These are phyloP conservation scores for Agrotis clavis DNA, from an alignment of 2,888 invertebrate genomes.

Conservation along the genomic window DNA sequence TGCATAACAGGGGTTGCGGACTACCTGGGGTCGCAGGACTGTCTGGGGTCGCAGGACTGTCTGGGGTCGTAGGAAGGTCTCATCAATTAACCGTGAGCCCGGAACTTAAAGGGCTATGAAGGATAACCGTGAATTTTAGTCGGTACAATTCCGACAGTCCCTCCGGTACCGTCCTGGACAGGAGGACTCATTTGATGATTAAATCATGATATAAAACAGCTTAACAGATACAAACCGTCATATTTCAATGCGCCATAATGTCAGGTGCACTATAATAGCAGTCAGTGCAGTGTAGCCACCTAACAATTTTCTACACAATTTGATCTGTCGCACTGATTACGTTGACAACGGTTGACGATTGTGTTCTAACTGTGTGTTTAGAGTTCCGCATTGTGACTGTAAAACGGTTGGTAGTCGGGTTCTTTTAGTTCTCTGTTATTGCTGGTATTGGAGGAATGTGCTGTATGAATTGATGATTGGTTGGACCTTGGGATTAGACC, in stretches of 20 bases:
- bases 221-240: slow-evolving; percentile 41
- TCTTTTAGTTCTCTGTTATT: slow-evolving; percentile 24
- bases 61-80: no score
- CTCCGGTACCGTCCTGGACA: no score
- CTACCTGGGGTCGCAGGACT: no score
- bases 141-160: no score
- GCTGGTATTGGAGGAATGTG: slow-evolving; percentile 37
- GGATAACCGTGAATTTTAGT: no score
- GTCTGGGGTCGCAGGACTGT: no score
- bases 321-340: slow-evolving; percentile 72
- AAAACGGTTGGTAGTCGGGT: slow-evolving; percentile 46
- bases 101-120: no score
- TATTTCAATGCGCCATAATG: slow-evolving; percentile 77
- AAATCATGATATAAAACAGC: no score
- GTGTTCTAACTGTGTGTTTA: slow-evolving; percentile 63
- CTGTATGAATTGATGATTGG: slow-evolving; percentile 13
- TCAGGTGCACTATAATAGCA: slow-evolving; percentile 46
- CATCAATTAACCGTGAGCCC: no score
- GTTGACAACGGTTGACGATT: slow-evolving; percentile 64
- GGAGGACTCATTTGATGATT: no score
- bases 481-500: not conserved
- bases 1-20: no score
- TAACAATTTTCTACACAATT: slow-evolving; percentile 89
- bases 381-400: slow-evolving; percentile 62
- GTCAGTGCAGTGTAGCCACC: slow-evolving; percentile 47